Percentiles rank a stretch among this genome's conserved stretches.
These are phyloP conservation scores for Halcyon badia DNA, from an alignment of 2,797 vertebrate genomes.

Conservation along the genomic window DNA sequence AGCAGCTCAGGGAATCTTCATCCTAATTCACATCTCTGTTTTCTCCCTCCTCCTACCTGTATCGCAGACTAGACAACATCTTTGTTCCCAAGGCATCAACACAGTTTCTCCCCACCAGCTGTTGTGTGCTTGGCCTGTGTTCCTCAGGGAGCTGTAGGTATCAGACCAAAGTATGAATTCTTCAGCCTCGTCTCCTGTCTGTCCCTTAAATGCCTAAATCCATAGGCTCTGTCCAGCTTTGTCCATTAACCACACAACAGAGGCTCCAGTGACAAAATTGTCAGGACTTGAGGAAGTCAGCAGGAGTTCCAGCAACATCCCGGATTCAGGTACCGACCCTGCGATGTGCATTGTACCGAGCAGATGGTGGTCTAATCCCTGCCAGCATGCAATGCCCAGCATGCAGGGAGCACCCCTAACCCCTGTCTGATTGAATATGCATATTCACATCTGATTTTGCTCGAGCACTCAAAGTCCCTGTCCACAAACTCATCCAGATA, in stretches of 20 bases:
- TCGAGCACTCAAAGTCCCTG: not conserved
- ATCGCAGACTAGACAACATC: not conserved
- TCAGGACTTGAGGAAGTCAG: slow-evolving; percentile 19
- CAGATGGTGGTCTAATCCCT: slow-evolving; percentile 66
- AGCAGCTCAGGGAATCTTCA: slow-evolving; percentile 12
- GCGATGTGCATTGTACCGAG: not conserved
- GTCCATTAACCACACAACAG: not conserved
- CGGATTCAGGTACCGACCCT: slow-evolving; percentile 1
- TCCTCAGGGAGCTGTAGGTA: not conserved
- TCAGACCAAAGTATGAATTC: not conserved
- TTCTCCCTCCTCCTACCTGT: not conserved
- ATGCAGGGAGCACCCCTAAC: not conserved
- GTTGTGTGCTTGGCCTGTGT: not conserved
- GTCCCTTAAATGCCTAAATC: not conserved
- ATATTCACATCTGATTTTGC: not conserved
- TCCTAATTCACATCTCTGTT: not conserved
- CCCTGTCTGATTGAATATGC: slow-evolving; percentile 37
- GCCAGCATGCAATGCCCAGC: slow-evolving; percentile 34
- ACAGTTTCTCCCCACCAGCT: not conserved
- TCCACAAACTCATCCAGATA: not conserved
- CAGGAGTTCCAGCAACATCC: slow-evolving; percentile 17
- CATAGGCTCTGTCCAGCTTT: not conserved
- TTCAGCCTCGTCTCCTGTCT: not conserved
- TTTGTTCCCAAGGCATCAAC: not conserved
- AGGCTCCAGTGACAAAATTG: not conserved